Evolutionary conservation across 2,888 invertebrate species (phyloP).

Genomic region (Synergus japonicus): DNA sequence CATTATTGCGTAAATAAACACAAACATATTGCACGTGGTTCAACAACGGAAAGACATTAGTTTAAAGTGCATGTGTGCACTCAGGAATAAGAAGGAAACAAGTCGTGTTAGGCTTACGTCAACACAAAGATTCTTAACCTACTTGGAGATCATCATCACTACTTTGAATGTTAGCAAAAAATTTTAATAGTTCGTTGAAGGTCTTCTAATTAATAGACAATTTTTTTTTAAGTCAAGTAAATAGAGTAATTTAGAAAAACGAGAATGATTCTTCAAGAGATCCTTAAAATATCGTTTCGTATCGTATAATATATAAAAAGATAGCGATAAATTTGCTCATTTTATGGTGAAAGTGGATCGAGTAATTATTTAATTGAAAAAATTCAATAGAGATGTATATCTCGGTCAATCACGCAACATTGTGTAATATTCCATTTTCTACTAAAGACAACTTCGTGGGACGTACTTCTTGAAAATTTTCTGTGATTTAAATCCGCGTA

Average conservation of each 20-base stretch:
- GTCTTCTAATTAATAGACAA: too few species aligned
- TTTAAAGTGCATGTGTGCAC: conserved; percentile 28
- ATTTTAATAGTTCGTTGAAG: too few species aligned
- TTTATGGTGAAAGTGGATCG: not conserved
- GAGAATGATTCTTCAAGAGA: too few species aligned
- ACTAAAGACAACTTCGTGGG: not conserved
- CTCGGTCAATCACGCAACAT: not conserved
- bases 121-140: conserved; percentile 32
- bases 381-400: not conserved
- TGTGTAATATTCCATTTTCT: not conserved
- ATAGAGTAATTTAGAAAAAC: too few species aligned
- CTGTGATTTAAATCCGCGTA: not conserved
- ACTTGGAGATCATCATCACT: conserved; percentile 5
- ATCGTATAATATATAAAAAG: not conserved
- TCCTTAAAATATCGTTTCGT: not conserved
- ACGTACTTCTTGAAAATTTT: not conserved
- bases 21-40: conserved; percentile 23
- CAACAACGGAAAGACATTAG: conserved; percentile 33
- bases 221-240: too few species aligned
- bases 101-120: conserved; percentile 32
- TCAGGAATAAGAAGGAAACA: conserved; percentile 33
- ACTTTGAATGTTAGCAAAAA: too few species aligned
- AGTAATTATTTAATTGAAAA: not conserved
- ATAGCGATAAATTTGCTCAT: not conserved
- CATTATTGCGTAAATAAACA: conserved; percentile 29